Evolutionary conservation across 2,888 invertebrate species (phyloP).

Genomic region (Vanessa cardui): DNA sequence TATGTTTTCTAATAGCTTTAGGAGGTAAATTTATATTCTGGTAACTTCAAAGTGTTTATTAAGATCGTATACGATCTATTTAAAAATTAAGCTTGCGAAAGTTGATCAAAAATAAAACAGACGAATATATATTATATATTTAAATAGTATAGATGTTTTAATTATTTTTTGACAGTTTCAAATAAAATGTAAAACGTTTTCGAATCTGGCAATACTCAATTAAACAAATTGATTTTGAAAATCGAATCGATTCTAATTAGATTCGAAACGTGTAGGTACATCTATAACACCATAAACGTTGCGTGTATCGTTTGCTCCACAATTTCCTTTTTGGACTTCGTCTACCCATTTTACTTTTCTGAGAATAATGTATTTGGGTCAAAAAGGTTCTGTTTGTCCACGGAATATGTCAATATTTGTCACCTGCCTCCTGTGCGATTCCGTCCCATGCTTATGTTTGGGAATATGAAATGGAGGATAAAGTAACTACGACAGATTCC

Average conservation of each 20-base stretch:
- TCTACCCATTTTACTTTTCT: slow-evolving; percentile 48
- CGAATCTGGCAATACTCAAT: too few relatives aligned
- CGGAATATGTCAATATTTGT: slow-evolving; percentile 64
- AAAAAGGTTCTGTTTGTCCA: slow-evolving; percentile 55
- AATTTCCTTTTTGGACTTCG: slow-evolving; percentile 20
- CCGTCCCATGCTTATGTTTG: slow-evolving; percentile 21
- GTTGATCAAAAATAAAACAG: too few relatives aligned
- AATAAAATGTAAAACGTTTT: too few relatives aligned
- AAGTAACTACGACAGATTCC: slow-evolving; percentile 20
- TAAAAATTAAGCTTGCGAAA: too few relatives aligned
- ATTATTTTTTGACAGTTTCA: too few relatives aligned
- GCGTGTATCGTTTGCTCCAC: slow-evolving; percentile 3
- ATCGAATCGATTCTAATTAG: background rate
- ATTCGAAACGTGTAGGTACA: background rate
- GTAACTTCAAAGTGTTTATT: too few relatives aligned
- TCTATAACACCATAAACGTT: background rate
- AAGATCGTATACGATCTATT: too few relatives aligned
- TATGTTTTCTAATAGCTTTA: slow-evolving; percentile 5
- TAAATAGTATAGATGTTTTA: too few relatives aligned
- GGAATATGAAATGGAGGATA: slow-evolving; percentile 21
- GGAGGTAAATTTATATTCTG: background rate
- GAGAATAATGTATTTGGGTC: slow-evolving; percentile 64
- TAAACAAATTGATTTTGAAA: too few relatives aligned
- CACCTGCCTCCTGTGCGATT: slow-evolving; percentile 45
- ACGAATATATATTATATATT: too few relatives aligned